phyloP scores from a whole-genome alignment of 2,888 invertebrate genomes.

The Acleris emargana region DNA sequence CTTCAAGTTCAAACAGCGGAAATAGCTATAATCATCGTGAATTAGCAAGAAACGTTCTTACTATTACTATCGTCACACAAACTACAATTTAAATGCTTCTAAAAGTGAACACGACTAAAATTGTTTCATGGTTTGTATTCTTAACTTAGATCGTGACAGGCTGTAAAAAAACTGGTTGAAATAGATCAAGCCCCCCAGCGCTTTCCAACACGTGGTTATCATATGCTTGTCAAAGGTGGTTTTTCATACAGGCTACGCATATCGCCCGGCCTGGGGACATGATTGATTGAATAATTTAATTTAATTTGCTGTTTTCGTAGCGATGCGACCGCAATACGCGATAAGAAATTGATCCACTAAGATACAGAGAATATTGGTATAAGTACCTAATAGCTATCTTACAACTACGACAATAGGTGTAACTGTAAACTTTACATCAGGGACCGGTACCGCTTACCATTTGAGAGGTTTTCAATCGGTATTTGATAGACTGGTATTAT shows the following conservation, averaged over 20 bases:
- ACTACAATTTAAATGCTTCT: background rate
- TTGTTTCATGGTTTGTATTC: background rate
- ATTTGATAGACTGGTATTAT: too few species aligned
- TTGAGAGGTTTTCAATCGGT: too few species aligned
- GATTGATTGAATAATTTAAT: constrained; percentile 34
- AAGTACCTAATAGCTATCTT: too few species aligned
- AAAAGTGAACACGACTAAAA: constrained; percentile 6
- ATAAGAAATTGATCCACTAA: constrained; percentile 22
- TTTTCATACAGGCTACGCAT: constrained; percentile 23
- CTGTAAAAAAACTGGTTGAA: constrained; percentile 29
- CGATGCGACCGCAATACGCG: constrained; percentile 24
- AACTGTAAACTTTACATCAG: too few species aligned
- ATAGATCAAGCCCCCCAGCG: constrained; percentile 31
- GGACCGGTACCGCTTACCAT: too few species aligned
- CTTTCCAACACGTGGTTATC: constrained; percentile 32
- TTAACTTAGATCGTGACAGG: background rate
- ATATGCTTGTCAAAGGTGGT: constrained; percentile 29
- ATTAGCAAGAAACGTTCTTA: too few species aligned
- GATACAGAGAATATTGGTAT: constrained; percentile 7
- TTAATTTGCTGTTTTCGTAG: constrained; percentile 28
- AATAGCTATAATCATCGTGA: too few species aligned
- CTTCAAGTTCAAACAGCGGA: too few species aligned
- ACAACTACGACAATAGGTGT: too few species aligned
- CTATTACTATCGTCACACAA: too few species aligned
- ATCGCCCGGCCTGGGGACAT: constrained; percentile 32